Base-by-base conservation (phyloP, 2,113 vertebrate genomes). In the Uropsilus gracilis region DNA sequence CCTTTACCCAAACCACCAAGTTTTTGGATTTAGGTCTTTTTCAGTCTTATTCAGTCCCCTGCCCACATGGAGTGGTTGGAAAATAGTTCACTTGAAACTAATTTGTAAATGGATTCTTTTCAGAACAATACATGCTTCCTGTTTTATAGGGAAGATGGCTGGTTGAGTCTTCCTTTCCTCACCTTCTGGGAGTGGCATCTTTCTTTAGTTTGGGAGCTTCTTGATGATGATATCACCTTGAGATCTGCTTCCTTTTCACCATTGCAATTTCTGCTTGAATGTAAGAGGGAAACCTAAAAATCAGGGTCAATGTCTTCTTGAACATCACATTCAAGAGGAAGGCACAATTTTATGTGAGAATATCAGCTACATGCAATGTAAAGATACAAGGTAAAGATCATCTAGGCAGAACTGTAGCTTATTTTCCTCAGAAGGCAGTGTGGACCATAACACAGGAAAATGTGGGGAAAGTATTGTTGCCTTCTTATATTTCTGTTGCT, bases 141-240 rank as follows among this genome's bases (percentile, higher is more conserved):
- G 4, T 59, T 69, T 14, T 44, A 26, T 8, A 5, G 8, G 22
- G 30, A 34, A 42, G n/a, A 20, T 8, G 20, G 4, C 81, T 5
- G 4, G 5, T 5, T 0, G 0, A 6, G 28, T 0, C 39, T 13
- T 30, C 32, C 9, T 12, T 10, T 10, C 16, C 12, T 34, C 17
- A 26, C 3, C 39, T 10, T 17, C 20, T 12, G 0, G 0, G 34
- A 18, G 30, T 24, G 18, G 3, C 16, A 14, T 1, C 1, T 46
- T 30, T 63, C 30, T 64, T n/a, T 42, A 76, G 1, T 6, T 13
- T 22, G 50, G 68, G 48, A 78, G 34, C 61, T n/a, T 46, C 18
- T 10, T 9, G 18, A 34, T 1, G 14, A 48, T 0, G 8, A 37
- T 6, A 7, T 1, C 5, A 4, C 64, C 42, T 61, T 18, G 11